Evolutionary conservation across 2,113 vertebrate species (phyloP).

Genomic region (Bagarius yarrelli): DNA sequence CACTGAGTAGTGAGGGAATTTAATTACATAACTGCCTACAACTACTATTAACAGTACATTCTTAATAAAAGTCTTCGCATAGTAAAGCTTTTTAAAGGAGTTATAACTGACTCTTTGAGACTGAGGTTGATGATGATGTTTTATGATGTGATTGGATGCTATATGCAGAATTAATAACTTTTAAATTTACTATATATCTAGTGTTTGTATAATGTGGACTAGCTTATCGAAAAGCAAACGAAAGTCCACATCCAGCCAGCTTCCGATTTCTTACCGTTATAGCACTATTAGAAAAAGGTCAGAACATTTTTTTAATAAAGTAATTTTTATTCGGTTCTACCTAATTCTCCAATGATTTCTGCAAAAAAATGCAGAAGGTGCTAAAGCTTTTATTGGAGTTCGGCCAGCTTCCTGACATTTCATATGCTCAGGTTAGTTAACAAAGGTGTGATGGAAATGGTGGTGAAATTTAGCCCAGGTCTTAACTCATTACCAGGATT

Average conservation of each 20-base stretch:
- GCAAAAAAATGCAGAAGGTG: background rate
- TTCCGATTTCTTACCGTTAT: background rate
- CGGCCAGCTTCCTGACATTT: background rate
- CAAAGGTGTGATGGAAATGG: background rate
- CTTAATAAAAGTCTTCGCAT: background rate
- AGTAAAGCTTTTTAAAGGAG: background rate
- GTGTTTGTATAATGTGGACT: too few relatives aligned
- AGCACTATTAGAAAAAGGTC: background rate
- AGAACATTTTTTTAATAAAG: too few relatives aligned
- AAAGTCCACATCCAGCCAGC: background rate
- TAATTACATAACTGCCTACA: constrained; percentile 8
- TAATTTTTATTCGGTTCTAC: background rate
- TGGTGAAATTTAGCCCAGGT: background rate
- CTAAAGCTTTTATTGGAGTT: background rate
- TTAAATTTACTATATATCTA: too few relatives aligned
- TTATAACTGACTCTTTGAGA: background rate
- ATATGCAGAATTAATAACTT: too few relatives aligned
- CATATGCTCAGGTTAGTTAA: background rate
- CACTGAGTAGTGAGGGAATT: background rate
- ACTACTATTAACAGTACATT: constrained; percentile 1
- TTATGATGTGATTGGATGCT: background rate
- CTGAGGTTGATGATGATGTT: background rate
- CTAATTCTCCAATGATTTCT: background rate
- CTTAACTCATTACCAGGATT: constrained; percentile 30
- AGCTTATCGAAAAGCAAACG: background rate